Base-by-base conservation (phyloP, 1,140 invertebrate genomes). In the Caenorhabditis latens region DNA sequence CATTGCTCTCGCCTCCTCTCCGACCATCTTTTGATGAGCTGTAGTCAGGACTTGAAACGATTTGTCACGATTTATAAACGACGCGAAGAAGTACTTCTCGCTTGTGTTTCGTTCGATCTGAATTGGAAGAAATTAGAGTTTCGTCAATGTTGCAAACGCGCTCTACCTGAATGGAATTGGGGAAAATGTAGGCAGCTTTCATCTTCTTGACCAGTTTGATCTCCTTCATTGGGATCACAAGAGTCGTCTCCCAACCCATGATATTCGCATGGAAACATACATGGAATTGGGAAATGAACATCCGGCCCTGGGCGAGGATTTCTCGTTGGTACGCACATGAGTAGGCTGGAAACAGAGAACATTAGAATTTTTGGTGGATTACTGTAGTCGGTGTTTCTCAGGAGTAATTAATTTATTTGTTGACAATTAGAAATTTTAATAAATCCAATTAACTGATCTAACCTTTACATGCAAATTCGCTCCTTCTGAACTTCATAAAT, bases 181-280 rank as follows among this genome's bases (percentile, higher is more conserved):
- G 87, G 43, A 88, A 88, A 53, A 88, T 85, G 19, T 58, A 58
- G 13, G 84, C 84, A 21, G 87, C 84, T 57, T 85, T 84, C 84
- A 87, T 84, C 82, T 88, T 88, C 6, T 65, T 84, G 55, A 88
- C 67, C 21, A 57, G 4, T 40, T 40, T 67, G 14, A 88, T 75
- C 21, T 88, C 83, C 8, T 84, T 84, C 57, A 88, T 61, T n/a
- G 87, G 87, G n/a, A 88, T 84, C 16, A 67, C 84, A 21, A 88
- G 53, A 24, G 43, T 71, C 14, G 84, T 88, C 50, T 84, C 87
- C 87, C 87, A 88, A 8, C 87, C 87, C 43, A 88, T 63, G 24
- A 88, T 88, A 42, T 88, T 88, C 0, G 87, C 87, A 42, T 88
- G 57, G 84, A 88, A 88, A 43, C 87, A 88, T 5, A 88, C 61